Evolutionary conservation across 1,140 invertebrate species (phyloP), one percentile per base, ranked within the genome.

Genomic region (Palaemon carinicauda): DNA sequence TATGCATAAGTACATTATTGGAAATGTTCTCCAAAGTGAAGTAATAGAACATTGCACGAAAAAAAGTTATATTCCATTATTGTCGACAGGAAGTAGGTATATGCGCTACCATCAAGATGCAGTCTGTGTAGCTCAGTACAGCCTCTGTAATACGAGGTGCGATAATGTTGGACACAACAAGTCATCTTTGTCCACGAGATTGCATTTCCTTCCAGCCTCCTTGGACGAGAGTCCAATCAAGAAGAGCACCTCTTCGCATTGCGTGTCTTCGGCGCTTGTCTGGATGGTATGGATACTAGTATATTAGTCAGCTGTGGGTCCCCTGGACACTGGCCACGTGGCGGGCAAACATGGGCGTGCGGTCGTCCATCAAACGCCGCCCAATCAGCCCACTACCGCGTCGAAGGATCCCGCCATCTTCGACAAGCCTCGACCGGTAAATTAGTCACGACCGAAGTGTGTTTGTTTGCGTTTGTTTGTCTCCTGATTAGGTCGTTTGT

Each of bases 381-480:
- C 65, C 31, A 27, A n/a, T 51, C 80, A n/a, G 29, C 50, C 29
- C 80, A 52, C 65, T 27, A n/a, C 41, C 41, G 65, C 41, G 12
- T 71, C 50, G 21, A 82, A 69, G 53, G 31, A 50, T 56, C 27
- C 69, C 81, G 51, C 65, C 69, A 82, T 54, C 33, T 71, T 24
- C 69, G 69, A 82, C 80, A 82, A 52, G 69, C 15, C 41, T 19
- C 27, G 51, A 9, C 52, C 51, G 27, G 81, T 31, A 56, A 82
- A 82, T 82, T 73, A 82, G 81, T 82, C 81, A 82, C 51, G 81
- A 74, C 71, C 29, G 73, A 24, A 51, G 69, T 82, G 52, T 75
- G 81, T 82, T 74, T 83, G 82, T 83, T 77, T 83, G 71, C 33
- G 81, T 82, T 74, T 83, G 82, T 83, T 60, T 83, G 82, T 83